Evolutionary conservation across 2,888 invertebrate species (phyloP), one percentile per base, ranked within the genome.

Genomic region (Hofmannophila pseudospretella): DNA sequence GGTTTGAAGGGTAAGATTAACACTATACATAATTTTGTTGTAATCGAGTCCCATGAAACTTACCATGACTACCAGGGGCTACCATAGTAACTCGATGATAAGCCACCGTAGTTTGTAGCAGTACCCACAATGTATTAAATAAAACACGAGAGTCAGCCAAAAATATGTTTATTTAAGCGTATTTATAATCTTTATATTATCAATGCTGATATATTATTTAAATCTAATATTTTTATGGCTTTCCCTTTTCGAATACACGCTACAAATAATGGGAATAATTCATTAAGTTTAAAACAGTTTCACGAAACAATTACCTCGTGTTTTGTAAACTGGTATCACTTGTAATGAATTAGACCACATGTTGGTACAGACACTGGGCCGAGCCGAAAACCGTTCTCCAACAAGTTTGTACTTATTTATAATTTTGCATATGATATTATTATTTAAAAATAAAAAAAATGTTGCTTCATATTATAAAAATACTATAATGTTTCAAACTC

Each of bases 111-210:
- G n/a, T n/a, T n/a, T n/a, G n/a, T n/a, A n/a, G n/a, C n/a, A n/a
- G n/a, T n/a, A n/a, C n/a, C n/a, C n/a, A n/a, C n/a, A n/a, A n/a
- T n/a, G 3, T 16, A 16, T 5, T 3, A 16, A 16, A 75, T 78
- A 67, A 82, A 82, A 85, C 69, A 67, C 63, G 38, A 44, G 46
- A 53, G 51, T 78, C 85, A 82, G 85, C 85, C 85, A 85, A 86
- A 87, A 88, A 87, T 87, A 87, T 86, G n/a, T 85, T 85, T 86
- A 86, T 86, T 86, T 86, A 88, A 88, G 87, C 87, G 86, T 87
- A 85, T 84, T 85, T 84, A 84, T 86, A 84, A 82, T 79, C 72
- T 86, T 82, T 80, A 84, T 84, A 81, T 72, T 76, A 84, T 82
- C 79, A 73, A 84, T 86, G 80, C 72, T 76, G 81, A 85, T 85